Evolutionary conservation across 2,113 vertebrate genomes (phyloP).

Genomic region (Callionymus lyra): DNA sequence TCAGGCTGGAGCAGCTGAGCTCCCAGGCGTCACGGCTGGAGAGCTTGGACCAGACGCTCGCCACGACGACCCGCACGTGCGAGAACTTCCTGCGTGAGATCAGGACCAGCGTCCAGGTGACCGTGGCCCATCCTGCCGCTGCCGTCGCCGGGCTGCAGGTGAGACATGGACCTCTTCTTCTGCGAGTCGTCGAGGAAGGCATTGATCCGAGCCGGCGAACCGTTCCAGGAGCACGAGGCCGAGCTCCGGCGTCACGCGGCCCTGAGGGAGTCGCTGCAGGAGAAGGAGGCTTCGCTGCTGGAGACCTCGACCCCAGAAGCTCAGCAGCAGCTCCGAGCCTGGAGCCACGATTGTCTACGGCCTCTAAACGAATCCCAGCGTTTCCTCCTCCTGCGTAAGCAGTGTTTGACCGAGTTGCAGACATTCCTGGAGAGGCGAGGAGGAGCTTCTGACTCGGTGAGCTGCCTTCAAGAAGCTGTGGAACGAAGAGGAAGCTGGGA

Average conservation of each 20-base stretch:
- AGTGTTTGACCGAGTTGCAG: conserved; percentile 65
- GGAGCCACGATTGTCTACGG: conserved; percentile 78
- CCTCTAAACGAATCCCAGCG: conserved; percentile 76
- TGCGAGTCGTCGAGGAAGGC: no score
- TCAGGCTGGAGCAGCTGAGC: conserved; percentile 73
- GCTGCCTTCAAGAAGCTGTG: conserved; percentile 67
- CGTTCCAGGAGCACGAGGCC: conserved; percentile 69
- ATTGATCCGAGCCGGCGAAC: conserved; percentile 6
- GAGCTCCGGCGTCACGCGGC: conserved; percentile 64
- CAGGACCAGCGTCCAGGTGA: conserved; percentile 76
- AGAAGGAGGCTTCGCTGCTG: conserved; percentile 63
- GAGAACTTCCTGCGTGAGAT: conserved; percentile 77
- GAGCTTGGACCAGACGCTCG: conserved; percentile 75
- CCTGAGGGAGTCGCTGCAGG: conserved; percentile 63
- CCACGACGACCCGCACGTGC: conserved; percentile 78
- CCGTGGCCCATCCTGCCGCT: conserved; percentile 64
- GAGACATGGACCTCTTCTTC: conserved; percentile 16
- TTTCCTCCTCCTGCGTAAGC: conserved; percentile 68
- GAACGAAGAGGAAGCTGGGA: conserved; percentile 78
- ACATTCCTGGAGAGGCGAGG: conserved; percentile 66
- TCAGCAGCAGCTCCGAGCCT: conserved; percentile 68
- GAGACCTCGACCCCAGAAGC: conserved; percentile 68
- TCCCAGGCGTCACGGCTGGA: conserved; percentile 68
- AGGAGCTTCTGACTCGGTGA: conserved; percentile 45
- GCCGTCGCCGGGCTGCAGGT: conserved; percentile 77